phyloP scores from a whole-genome alignment of 2,888 invertebrate species.

The Cybosia mesomella region DNA sequence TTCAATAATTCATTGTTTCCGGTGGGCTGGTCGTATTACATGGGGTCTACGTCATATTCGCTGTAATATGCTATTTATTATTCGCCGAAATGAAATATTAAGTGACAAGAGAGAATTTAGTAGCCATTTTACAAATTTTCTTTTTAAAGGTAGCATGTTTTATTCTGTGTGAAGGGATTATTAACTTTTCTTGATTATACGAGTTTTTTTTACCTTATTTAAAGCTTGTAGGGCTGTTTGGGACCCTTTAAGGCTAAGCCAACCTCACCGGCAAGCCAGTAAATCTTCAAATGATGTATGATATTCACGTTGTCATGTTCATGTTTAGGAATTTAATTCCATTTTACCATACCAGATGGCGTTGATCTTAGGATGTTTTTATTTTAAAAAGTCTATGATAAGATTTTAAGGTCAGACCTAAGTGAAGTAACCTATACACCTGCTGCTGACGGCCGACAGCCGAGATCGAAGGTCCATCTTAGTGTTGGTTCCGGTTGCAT shows the following conservation, averaged over 20 bases:
- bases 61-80: background rate
- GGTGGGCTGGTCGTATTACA: background rate
- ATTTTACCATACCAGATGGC: background rate
- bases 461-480: no score
- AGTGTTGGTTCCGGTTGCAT: no score
- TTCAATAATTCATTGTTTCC: constrained; percentile 7
- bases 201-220: no score
- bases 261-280: no score
- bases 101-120: background rate
- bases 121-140: background rate
- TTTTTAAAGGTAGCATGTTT: background rate
- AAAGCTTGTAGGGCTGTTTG: no score
- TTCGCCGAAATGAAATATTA: constrained; percentile 7
- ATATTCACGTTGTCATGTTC: background rate
- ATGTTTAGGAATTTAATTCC: background rate
- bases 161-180: background rate
- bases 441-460: no score
- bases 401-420: background rate
- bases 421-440: no score
- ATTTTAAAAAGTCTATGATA: background rate
- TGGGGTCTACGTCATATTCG: background rate
- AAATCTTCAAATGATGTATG: background rate
- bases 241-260: no score
- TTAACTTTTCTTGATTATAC: no score
- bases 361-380: background rate